Evolutionary conservation across 2,888 invertebrate genomes (phyloP).

Genomic region (Cantharis rustica): DNA sequence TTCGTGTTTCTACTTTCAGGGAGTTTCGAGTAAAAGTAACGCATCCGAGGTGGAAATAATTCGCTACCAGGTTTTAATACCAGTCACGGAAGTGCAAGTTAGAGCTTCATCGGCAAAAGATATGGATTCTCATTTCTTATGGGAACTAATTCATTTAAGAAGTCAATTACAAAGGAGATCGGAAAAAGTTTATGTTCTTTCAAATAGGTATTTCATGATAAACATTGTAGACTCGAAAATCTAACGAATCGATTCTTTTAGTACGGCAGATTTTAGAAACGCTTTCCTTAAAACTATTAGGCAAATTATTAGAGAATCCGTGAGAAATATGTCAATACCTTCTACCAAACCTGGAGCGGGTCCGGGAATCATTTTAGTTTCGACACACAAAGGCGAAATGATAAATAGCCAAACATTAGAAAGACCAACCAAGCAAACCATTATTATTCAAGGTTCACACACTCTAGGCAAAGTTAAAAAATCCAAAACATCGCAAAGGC

Average conservation of each 20-base stretch:
- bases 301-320: conserved; percentile 96
- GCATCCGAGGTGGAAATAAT: conserved; percentile 94
- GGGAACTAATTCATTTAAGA: conserved; percentile 95
- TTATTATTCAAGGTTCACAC: conserved; percentile 75
- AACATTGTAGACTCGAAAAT: neutral
- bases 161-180: conserved; percentile 92
- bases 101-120: conserved; percentile 92
- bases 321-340: conserved; percentile 95
- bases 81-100: conserved; percentile 97
- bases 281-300: conserved; percentile 96
- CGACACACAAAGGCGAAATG: conserved; percentile 51
- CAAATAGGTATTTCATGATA: conserved; percentile 71
- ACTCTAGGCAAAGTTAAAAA: conserved; percentile 83
- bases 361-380: conserved; percentile 54
- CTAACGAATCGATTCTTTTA: conserved; percentile 50
- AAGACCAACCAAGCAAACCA: conserved; percentile 56
- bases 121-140: conserved; percentile 94
- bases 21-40: conserved; percentile 83
- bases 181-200: conserved; percentile 95
- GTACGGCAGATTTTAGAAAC: conserved; percentile 94
- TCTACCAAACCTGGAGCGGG: conserved; percentile 69
- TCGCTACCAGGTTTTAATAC: conserved; percentile 93
- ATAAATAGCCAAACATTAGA: conserved; percentile 65
- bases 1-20: conserved; percentile 59
- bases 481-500: conserved; percentile 74